These are phyloP conservation scores for Typhlomys cinereus DNA, from an alignment of 2,113 vertebrate genomes.

Conservation along the genomic window DNA sequence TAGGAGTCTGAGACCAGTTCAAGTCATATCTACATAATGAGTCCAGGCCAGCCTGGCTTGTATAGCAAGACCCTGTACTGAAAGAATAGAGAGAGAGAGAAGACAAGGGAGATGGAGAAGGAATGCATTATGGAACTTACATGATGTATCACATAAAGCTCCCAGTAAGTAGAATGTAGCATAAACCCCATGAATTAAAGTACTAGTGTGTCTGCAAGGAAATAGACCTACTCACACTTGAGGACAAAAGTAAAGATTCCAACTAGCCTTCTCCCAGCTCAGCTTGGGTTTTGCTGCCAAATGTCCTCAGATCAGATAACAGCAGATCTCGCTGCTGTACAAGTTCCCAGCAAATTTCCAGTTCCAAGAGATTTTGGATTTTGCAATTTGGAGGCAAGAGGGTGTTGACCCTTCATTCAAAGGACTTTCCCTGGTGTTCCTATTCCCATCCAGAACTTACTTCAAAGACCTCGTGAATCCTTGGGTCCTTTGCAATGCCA, in stretches of 20 bases:
- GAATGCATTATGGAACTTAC: neutral
- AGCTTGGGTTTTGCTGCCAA: neutral
- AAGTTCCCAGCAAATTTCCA: neutral
- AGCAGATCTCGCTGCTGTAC: neutral
- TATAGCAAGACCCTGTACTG: neutral
- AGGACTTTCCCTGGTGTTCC: neutral
- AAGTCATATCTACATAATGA: neutral
- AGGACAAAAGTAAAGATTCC: neutral
- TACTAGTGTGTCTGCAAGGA: constrained; percentile 25
- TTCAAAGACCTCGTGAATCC: neutral
- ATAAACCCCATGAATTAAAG: neutral
- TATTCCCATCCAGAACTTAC: neutral
- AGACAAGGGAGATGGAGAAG: neutral
- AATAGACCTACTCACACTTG: neutral
- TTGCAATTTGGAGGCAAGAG: constrained; percentile 34
- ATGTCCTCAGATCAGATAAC: neutral
- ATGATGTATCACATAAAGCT: neutral
- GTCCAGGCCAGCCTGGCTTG: neutral
- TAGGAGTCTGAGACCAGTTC: neutral
- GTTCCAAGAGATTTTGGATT: constrained; percentile 18
- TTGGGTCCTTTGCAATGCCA: neutral
- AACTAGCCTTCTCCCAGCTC: neutral
- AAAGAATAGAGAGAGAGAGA: neutral
- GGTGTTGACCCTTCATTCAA: neutral
- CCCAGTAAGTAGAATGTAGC: neutral